A percentile compares a stretch with the other conserved stretches of the same genome.
phyloP scores from a whole-genome alignment of 2,888 invertebrate species.

The Drosophila neonasuta region DNA sequence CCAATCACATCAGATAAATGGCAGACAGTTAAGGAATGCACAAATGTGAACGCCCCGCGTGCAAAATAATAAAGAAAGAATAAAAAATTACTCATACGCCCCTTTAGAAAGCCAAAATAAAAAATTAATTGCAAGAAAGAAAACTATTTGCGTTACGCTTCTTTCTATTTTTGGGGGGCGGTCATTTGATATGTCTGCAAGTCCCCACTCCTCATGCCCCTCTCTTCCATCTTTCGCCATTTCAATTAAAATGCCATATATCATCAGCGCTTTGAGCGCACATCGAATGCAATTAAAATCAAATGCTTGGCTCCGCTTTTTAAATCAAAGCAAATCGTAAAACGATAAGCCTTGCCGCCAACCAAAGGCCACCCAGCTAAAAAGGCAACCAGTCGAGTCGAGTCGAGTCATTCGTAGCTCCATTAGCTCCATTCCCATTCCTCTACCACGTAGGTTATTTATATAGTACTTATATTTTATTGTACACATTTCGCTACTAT shows the following conservation, averaged over 20 bases:
- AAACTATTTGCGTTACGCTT: conserved; percentile 46
- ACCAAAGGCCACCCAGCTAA: conserved; percentile 57
- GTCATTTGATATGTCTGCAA: conserved; percentile 45
- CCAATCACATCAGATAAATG: conserved; percentile 37
- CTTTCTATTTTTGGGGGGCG: conserved; percentile 28
- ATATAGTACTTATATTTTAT: conserved; percentile 62
- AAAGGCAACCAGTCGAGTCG: background rate
- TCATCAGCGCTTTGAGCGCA: conserved; percentile 52
- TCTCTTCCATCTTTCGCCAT: conserved; percentile 48
- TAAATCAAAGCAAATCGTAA: conserved; percentile 69
- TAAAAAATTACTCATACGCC: conserved; percentile 52
- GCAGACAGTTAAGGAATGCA: conserved; percentile 12
- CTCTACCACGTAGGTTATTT: conserved; percentile 38
- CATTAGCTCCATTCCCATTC: conserved; percentile 21
- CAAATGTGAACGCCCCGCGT: conserved; percentile 22
- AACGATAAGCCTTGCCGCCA: conserved; percentile 57
- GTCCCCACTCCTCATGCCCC: conserved; percentile 4
- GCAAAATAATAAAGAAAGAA: conserved; percentile 20
- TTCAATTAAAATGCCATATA: conserved; percentile 75
- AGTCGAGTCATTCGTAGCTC: conserved; percentile 17
- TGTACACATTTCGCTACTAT: conserved; percentile 43
- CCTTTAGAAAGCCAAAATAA: conserved; percentile 24
- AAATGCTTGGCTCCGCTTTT: conserved; percentile 55
- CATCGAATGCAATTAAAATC: conserved; percentile 79
- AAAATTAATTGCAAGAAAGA: conserved; percentile 42